Conservation (phyloP, 2,888 invertebrate species). For the Melitaea athalia region DNA sequence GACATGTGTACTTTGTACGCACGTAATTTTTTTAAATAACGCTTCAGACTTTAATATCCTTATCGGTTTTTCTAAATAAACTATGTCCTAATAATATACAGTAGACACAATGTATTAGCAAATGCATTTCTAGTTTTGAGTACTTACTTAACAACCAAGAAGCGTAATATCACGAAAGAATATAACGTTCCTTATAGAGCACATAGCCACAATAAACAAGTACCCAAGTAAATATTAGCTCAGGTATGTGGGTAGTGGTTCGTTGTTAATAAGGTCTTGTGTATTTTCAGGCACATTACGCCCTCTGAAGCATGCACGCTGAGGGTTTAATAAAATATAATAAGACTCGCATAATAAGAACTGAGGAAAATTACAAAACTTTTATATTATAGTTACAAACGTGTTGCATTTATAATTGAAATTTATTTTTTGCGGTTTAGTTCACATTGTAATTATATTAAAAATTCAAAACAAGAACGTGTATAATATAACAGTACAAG, state of each 20-base stretch:
- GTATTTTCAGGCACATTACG: constrained; percentile 64
- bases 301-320: constrained; percentile 60
- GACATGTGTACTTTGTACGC: too few species aligned
- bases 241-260: constrained; percentile 55
- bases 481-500: too few species aligned
- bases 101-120: too few species aligned
- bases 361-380: constrained; percentile 50
- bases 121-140: not conserved
- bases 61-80: too few species aligned
- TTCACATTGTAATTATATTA: too few species aligned
- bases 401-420: too few species aligned
- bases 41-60: too few species aligned
- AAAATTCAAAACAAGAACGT: too few species aligned
- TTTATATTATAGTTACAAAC: not conserved
- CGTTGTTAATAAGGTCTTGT: constrained; percentile 60
- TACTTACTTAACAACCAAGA: not conserved
- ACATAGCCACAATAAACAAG: constrained; percentile 43
- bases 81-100: too few species aligned
- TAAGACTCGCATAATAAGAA: constrained; percentile 66
- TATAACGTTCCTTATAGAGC: constrained; percentile 38
- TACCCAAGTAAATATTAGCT: constrained; percentile 54
- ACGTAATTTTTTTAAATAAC: too few species aligned
- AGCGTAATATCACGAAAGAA: constrained; percentile 27
- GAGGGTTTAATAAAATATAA: constrained; percentile 76
- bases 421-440: too few species aligned